A percentile compares a stretch with the other conserved stretches of the same genome.
phyloP scores from a whole-genome alignment of 2,888 invertebrate genomes.

The Apotomis betuletana region DNA sequence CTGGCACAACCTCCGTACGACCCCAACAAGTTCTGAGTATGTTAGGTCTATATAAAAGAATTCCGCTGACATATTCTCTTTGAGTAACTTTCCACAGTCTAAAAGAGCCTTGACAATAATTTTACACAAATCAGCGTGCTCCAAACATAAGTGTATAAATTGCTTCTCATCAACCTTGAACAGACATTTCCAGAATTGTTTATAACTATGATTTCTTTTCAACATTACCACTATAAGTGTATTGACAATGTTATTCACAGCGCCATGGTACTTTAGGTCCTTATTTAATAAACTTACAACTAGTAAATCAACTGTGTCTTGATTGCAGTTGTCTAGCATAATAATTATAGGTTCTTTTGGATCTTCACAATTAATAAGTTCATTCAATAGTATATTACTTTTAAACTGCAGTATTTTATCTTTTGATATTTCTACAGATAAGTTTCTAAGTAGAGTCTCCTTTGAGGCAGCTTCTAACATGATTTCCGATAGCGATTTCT shows the following conservation, averaged over 20 bases:
- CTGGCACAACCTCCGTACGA: slow-evolving; percentile 70
- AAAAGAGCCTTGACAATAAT: slow-evolving; percentile 66
- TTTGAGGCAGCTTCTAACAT: slow-evolving; percentile 73
- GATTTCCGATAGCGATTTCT: slow-evolving; percentile 63
- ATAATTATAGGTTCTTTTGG: slow-evolving; percentile 51
- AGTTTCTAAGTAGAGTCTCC: slow-evolving; percentile 62
- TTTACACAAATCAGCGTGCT: slow-evolving; percentile 61
- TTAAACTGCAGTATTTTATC: slow-evolving; percentile 63
- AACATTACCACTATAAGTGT: slow-evolving; percentile 56
- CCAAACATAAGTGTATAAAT: slow-evolving; percentile 62
- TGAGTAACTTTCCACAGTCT: slow-evolving; percentile 68
- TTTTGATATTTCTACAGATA: slow-evolving; percentile 57
- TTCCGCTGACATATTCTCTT: slow-evolving; percentile 67
- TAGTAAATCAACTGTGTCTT: slow-evolving; percentile 61
- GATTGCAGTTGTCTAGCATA: slow-evolving; percentile 57
- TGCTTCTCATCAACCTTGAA: slow-evolving; percentile 58
- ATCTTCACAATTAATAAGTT: slow-evolving; percentile 53
- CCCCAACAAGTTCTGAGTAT: slow-evolving; percentile 74
- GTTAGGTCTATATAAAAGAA: slow-evolving; percentile 78
- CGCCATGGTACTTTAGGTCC: slow-evolving; percentile 50
- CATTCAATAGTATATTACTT: slow-evolving; percentile 60
- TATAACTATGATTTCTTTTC: slow-evolving; percentile 54
- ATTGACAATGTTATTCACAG: slow-evolving; percentile 53
- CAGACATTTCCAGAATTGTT: slow-evolving; percentile 66
- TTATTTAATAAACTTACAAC: slow-evolving; percentile 63